Conservation (phyloP, 2,797 vertebrate species). For the Chaenodraco wilsoni region DNA sequence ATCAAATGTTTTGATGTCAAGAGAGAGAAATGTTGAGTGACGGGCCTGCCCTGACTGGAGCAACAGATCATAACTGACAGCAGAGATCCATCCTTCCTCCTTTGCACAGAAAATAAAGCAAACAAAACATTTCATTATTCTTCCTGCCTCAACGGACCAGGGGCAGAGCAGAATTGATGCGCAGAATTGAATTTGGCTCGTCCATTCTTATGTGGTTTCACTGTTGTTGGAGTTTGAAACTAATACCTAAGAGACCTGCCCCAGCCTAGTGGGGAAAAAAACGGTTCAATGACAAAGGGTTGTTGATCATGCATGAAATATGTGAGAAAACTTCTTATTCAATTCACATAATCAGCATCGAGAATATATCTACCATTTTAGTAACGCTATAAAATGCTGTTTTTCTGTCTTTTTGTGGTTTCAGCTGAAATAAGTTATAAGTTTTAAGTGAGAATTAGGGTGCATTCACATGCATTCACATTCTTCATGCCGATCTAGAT, state of each 20-base stretch:
- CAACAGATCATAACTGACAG: conserved; percentile 74
- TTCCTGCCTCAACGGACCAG: conserved; percentile 72
- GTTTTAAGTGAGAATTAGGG: background rate
- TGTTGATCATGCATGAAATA: conserved; percentile 19
- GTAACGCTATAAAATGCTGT: background rate
- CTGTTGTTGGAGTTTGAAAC: conserved; percentile 31
- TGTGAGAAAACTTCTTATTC: background rate
- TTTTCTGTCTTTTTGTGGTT: background rate
- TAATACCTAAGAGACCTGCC: conserved; percentile 3
- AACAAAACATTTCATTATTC: conserved; percentile 88
- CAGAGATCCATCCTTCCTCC: conserved; percentile 58
- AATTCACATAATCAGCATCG: background rate
- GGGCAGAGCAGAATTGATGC: conserved; percentile 76
- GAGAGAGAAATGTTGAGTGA: conserved; percentile 75
- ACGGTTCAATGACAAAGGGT: background rate
- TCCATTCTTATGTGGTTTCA: conserved; percentile 57
- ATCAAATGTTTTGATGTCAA: conserved; percentile 78
- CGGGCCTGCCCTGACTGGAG: conserved; percentile 63
- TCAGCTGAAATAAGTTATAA: background rate
- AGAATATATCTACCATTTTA: background rate
- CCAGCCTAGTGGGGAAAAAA: conserved; percentile 1
- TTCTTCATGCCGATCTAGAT: too few species aligned
- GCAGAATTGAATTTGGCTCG: conserved; percentile 82
- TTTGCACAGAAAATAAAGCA: conserved; percentile 52
- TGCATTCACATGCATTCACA: too few species aligned